phyloP scores from a whole-genome alignment of 2,888 invertebrate genomes.

The Perdita meconis region DNA sequence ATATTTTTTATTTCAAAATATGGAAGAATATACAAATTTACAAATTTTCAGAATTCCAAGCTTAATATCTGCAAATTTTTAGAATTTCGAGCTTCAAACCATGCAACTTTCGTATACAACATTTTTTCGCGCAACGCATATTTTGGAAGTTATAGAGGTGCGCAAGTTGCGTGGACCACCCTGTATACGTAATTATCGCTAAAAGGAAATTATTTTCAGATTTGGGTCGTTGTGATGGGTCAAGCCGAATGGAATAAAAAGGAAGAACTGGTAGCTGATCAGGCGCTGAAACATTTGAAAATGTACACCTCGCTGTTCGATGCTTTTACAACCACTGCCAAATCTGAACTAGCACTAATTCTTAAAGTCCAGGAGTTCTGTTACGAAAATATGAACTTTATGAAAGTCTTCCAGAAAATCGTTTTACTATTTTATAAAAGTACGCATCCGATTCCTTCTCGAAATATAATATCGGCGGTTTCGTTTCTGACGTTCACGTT shows the following conservation, averaged over 20 bases:
- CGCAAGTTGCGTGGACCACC: no score
- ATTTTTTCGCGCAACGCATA: no score
- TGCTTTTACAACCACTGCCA: conserved; percentile 93
- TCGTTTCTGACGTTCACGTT: not conserved
- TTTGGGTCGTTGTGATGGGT: conserved; percentile 98
- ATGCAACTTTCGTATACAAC: no score
- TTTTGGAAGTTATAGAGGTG: no score
- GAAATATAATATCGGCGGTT: not conserved
- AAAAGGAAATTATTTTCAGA: conserved; percentile 84
- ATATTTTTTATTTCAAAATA: no score
- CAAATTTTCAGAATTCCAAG: no score
- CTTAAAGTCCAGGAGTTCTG: conserved; percentile 98
- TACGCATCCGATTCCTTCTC: conserved; percentile 81
- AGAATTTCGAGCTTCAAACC: no score
- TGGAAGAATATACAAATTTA: no score
- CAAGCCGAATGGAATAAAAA: conserved; percentile 99
- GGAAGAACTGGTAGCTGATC: conserved; percentile 97
- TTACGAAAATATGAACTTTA: conserved; percentile 99
- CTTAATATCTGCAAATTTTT: no score
- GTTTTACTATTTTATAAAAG: conserved; percentile 98
- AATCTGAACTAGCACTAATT: conserved; percentile 94
- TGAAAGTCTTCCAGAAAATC: conserved; percentile 99
- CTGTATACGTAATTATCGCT: no score
- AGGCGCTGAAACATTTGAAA: conserved; percentile 95
- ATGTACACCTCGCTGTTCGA: conserved; percentile 94